A percentile compares a stretch with the other conserved stretches of the same genome.
These are phyloP conservation scores for Acanthurus lineatus DNA, from an alignment of 2,797 vertebrate genomes.

Conservation along the genomic window DNA sequence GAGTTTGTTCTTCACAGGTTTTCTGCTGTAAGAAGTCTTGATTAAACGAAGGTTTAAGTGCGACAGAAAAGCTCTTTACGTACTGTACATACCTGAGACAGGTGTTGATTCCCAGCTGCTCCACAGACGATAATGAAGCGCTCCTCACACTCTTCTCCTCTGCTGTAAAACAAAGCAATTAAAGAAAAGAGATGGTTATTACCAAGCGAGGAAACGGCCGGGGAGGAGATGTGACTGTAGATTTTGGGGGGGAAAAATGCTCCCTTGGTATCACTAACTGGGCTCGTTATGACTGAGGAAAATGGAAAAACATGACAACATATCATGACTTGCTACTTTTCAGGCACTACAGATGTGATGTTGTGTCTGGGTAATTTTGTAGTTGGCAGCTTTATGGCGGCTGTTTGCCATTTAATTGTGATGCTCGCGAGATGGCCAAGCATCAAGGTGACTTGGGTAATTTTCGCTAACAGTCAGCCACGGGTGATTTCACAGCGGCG, in stretches of 20 bases:
- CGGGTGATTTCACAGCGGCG: conserved; percentile 42
- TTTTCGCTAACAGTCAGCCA: no score
- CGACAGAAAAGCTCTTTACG: conserved; percentile 7
- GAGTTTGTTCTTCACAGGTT: no score
- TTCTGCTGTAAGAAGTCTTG: no score
- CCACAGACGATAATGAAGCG: conserved; percentile 86
- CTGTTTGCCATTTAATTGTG: conserved; percentile 48
- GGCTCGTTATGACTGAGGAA: neutral
- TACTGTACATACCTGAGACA: conserved; percentile 88
- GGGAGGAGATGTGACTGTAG: neutral
- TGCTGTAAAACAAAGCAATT: conserved; percentile 79
- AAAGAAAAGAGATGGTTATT: conserved; percentile 43
- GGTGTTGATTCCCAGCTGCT: conserved; percentile 90
- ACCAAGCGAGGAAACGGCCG: neutral
- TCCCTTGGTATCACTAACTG: conserved; percentile 26
- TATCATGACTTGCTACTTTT: conserved; percentile 33
- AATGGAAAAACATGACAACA: conserved; percentile 30
- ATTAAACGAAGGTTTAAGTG: no score
- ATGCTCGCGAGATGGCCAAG: conserved; percentile 22
- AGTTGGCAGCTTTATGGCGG: conserved; percentile 37
- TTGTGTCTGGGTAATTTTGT: conserved; percentile 27
- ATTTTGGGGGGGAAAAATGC: neutral
- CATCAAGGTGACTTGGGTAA: conserved; percentile 49
- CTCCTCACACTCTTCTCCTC: conserved; percentile 80
- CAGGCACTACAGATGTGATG: conserved; percentile 29